Conservation (phyloP, 2,113 vertebrate genomes). For the Lepidothrix coronata region DNA sequence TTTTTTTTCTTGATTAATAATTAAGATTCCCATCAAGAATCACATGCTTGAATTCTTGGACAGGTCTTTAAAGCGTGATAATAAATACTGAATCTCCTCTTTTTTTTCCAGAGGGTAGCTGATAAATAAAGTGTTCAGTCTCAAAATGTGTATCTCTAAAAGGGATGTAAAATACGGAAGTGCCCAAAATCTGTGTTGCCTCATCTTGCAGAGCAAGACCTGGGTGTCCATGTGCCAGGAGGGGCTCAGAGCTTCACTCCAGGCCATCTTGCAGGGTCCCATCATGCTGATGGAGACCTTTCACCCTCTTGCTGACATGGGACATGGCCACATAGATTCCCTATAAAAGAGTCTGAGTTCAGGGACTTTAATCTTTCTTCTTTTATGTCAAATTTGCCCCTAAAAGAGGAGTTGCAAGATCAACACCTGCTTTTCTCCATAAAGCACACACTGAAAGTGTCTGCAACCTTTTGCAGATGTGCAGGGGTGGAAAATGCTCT, state of each 20-base stretch:
- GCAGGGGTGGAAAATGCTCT: background rate
- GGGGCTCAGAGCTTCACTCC: background rate
- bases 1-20: background rate
- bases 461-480: background rate
- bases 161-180: background rate
- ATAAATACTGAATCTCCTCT: background rate
- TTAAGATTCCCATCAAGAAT: background rate
- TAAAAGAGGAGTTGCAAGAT: background rate
- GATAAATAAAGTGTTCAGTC: background rate
- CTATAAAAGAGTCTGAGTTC: background rate
- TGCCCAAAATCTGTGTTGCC: background rate
- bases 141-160: background rate
- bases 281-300: background rate
- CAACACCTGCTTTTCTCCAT: background rate
- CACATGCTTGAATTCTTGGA: background rate
- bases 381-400: background rate
- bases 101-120: background rate
- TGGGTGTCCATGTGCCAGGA: rapidly evolving
- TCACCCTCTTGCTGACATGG: rapidly evolving
- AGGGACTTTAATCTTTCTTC: rapidly evolving
- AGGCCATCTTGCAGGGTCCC: background rate
- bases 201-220: background rate
- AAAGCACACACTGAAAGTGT: background rate
- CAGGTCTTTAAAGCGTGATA: background rate
- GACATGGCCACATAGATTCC: rapidly evolving